Percentiles rank a stretch among this genome's conserved stretches.
phyloP scores from a whole-genome alignment of 2,888 invertebrate species.

The Julus scandinavius region DNA sequence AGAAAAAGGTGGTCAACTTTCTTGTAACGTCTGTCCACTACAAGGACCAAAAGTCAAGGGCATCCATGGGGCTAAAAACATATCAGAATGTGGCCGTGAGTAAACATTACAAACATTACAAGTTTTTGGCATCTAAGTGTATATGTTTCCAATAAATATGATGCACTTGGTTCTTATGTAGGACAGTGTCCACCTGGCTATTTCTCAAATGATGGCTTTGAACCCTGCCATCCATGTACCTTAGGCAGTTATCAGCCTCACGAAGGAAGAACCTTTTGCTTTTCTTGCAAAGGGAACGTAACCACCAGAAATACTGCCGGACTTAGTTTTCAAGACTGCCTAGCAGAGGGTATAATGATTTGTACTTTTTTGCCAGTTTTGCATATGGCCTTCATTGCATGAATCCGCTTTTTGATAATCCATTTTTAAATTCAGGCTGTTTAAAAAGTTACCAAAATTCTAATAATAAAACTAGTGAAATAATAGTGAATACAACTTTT shows the following conservation, averaged over 20 bases:
- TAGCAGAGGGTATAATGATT: conserved; percentile 15
- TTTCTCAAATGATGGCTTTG: conserved; percentile 64
- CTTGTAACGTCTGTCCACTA: conserved; percentile 63
- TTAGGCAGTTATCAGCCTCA: conserved; percentile 65
- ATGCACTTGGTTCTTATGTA: conserved; percentile 59
- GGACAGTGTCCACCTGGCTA: conserved; percentile 65
- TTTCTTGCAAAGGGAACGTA: conserved; percentile 61
- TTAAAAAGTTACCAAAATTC: too few relatives aligned
- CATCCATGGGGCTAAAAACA: conserved; percentile 52
- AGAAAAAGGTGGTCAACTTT: conserved; percentile 63
- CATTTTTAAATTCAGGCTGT: too few relatives aligned
- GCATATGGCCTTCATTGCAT: too few relatives aligned
- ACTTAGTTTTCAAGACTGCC: conserved; percentile 37
- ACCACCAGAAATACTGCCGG: conserved; percentile 5
- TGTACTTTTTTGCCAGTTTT: too few relatives aligned
- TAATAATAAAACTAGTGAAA: background rate
- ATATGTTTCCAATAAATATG: background rate
- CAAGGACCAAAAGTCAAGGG: conserved; percentile 55
- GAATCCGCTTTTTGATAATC: too few relatives aligned
- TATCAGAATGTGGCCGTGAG: conserved; percentile 56
- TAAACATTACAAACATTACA: background rate
- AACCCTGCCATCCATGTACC: conserved; percentile 66
- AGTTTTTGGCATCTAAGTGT: too few relatives aligned
- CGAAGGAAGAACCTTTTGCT: conserved; percentile 64
- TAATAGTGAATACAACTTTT: background rate